Evolutionary conservation across 2,797 vertebrate species (phyloP), one percentile per base, ranked within the genome.

Genomic region (Hemibagrus guttatus): DNA sequence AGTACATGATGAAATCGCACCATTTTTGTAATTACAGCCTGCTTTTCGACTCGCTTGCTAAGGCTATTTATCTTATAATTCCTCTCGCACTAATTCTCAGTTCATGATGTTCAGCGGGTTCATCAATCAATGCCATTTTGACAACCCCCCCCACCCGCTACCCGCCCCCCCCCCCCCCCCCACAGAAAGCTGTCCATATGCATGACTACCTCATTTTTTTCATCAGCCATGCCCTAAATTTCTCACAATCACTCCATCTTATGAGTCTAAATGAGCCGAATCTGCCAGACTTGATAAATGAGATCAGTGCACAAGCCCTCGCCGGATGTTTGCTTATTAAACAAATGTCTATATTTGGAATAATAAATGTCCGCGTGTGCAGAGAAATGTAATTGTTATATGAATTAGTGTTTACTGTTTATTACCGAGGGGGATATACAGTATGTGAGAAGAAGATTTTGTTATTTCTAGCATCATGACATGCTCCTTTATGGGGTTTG

Each of bases 61-160:
- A 91, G 86, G 93, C 94, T 96, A 93, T 96, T 97, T 96, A 96
- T 96, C 94, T 95, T 95, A 93, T 95, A 94, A 96, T 95, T 93
- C 93, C 94, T 95, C 93, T 94, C 94, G 93, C 95, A 93, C 93
- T 95, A 96, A 96, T 96, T 95, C 95, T 94, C 93, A 95, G 95
- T 96, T 97, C 94, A 95, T 97, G 96, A 97, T 96, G 96, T 94
- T 93, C 93, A 84, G 89, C 93, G 94, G 94, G 80, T 89, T 95
- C 97, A 98, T 99, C 96, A 94, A 97, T 99, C 98, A 98, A 85
- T 95, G 96, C 97, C 93, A 96, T 92, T 95, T 95, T 97, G 97
- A 97, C 96, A 96, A 88, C 82, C 31, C 82, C 58, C 69, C 63
- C 4, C 84, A n/a, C n/a, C n/a, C n/a, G n/a, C n/a, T n/a, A n/a